Conservation (phyloP, 2,797 vertebrate genomes). For the Macropodus opercularis region DNA sequence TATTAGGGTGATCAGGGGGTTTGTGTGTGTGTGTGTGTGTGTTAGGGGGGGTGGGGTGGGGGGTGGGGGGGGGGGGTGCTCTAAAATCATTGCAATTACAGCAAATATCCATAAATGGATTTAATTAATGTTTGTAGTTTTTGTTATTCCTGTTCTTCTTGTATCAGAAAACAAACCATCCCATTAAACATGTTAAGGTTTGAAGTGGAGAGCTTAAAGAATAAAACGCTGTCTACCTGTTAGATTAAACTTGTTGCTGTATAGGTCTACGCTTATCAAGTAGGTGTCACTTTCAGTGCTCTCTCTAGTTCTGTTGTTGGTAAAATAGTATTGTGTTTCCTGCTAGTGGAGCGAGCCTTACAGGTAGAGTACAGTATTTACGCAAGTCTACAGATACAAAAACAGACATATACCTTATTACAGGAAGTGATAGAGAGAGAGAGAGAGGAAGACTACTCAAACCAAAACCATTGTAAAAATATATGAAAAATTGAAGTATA, state of each 20-base stretch:
- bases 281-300: slow-evolving; percentile 45
- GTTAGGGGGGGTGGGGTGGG: too few relatives aligned
- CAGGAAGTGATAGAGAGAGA: slow-evolving; percentile 40
- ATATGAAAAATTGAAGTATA: slow-evolving; percentile 35
- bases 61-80: too few relatives aligned
- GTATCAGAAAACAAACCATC: too few relatives aligned
- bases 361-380: slow-evolving; percentile 19
- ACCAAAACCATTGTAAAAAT: slow-evolving; percentile 15
- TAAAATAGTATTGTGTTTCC: slow-evolving; percentile 17
- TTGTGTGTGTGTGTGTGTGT: too few relatives aligned
- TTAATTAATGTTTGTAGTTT: too few relatives aligned
- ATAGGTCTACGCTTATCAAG: slow-evolving; percentile 17
- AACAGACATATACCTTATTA: slow-evolving; percentile 29
- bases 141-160: too few relatives aligned
- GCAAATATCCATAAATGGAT: too few relatives aligned
- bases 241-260: neutral
- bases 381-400: slow-evolving; percentile 12
- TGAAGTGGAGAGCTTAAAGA: too few relatives aligned
- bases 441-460: slow-evolving; percentile 4
- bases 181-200: too few relatives aligned
- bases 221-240: too few relatives aligned
- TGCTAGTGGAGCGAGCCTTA: slow-evolving; percentile 13
- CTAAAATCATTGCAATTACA: too few relatives aligned
- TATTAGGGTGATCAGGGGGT: too few relatives aligned
- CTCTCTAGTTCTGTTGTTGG: slow-evolving; percentile 13